A percentile compares a stretch with the other conserved stretches of the same genome.
Conservation (phyloP, 2,797 vertebrate genomes). For the Fistularia commersonii region DNA sequence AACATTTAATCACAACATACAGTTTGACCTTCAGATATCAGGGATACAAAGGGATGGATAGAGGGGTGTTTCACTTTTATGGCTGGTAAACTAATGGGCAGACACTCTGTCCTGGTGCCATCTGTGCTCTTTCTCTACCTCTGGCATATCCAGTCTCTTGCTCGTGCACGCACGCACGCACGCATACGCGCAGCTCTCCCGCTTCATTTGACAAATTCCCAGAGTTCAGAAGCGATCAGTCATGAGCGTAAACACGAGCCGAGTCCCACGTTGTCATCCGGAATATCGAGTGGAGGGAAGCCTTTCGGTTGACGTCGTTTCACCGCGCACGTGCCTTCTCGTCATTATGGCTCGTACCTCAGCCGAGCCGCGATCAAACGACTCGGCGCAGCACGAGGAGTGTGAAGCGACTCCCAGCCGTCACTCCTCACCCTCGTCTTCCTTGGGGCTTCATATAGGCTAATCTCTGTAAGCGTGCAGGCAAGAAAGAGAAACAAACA, state of each 20-base stretch:
- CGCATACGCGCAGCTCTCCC: not conserved
- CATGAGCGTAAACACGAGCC: conserved; percentile 1
- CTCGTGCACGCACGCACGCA: conserved; percentile 1
- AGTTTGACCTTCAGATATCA: no score
- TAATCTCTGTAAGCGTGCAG: no score
- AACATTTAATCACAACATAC: not conserved
- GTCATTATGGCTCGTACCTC: no score
- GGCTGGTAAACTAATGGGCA: conserved; percentile 8
- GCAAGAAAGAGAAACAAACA: no score
- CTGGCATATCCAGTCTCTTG: conserved; percentile 17
- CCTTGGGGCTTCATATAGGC: no score
- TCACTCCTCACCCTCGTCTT: no score
- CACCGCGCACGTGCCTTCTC: no score
- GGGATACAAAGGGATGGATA: not conserved
- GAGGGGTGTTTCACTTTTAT: conserved; percentile 11
- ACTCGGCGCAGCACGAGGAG: no score
- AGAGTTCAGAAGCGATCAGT: conserved; percentile 1
- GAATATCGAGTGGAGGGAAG: not conserved
- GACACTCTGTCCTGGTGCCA: conserved; percentile 23
- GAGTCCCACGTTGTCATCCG: not conserved
- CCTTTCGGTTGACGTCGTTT: no score
- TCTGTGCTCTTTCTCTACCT: conserved; percentile 32
- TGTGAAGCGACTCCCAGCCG: no score
- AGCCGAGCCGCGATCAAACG: no score
- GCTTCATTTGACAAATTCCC: conserved; percentile 23